Percentiles rank a stretch among this genome's conserved stretches.
Evolutionary conservation across 2,797 vertebrate genomes (phyloP).

Genomic region (Centroberyx gerrardi): DNA sequence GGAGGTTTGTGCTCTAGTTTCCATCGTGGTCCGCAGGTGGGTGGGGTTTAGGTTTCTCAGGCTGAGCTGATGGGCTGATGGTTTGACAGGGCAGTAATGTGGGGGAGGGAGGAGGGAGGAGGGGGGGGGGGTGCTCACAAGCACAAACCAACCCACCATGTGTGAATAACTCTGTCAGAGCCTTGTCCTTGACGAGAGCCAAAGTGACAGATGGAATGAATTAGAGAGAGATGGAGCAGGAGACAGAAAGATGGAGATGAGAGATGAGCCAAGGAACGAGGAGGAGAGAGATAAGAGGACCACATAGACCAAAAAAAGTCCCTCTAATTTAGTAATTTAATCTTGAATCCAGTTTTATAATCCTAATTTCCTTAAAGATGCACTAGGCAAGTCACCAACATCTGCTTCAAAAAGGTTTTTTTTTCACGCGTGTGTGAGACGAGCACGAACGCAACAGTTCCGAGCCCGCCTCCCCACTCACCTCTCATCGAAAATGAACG

Average conservation of each 20-base stretch:
- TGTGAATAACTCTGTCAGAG: slow-evolving; percentile 37
- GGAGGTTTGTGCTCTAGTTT: neutral
- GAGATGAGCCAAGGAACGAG: neutral
- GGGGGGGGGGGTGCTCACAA: neutral
- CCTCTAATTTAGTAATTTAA: slow-evolving; percentile 4
- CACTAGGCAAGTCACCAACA: neutral
- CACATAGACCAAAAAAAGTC: neutral
- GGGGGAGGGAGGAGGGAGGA: no score
- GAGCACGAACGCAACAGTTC: no score
- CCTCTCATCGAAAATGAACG: no score
- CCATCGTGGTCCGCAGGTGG: neutral
- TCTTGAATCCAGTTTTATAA: slow-evolving; percentile 6
- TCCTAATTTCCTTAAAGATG: neutral
- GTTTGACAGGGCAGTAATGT: slow-evolving; percentile 1
- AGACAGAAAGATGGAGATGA: slow-evolving; percentile 25
- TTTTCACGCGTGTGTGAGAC: no score
- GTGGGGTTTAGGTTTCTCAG: neutral
- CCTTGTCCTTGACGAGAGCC: slow-evolving; percentile 3
- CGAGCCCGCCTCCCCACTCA: no score
- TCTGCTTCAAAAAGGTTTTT: no score
- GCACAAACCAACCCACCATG: neutral
- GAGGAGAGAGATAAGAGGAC: slow-evolving; percentile 6
- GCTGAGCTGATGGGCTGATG: neutral
- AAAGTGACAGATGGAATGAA: slow-evolving; percentile 48
- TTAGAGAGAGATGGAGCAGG: slow-evolving; percentile 12